Evolutionary conservation across 1,140 invertebrate species (phyloP).

Genomic region (Drosophila eugracilis): DNA sequence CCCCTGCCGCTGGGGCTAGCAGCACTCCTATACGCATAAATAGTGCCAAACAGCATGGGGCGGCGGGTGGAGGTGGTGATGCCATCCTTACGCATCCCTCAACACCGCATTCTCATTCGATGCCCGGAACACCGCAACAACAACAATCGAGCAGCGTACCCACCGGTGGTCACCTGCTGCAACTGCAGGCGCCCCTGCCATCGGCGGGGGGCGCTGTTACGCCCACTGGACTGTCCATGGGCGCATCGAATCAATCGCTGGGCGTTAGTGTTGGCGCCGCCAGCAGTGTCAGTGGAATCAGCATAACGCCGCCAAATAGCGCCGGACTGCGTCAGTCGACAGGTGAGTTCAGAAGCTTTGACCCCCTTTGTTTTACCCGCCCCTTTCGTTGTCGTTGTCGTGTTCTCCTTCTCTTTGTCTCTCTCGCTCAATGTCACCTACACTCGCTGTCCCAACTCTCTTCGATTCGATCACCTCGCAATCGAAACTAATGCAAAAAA

Average conservation of each 20-base stretch:
- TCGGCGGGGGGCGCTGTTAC: conserved; percentile 24
- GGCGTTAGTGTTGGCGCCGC: conserved; percentile 60
- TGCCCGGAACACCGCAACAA: conserved; percentile 58
- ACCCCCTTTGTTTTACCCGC: conserved; percentile 2
- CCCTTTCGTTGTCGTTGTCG: conserved; percentile 29
- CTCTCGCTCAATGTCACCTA: not conserved
- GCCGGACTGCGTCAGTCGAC: conserved; percentile 76
- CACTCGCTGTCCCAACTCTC: too few species aligned
- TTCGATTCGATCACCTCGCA: conserved; percentile 23
- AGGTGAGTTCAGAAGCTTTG: conserved; percentile 77
- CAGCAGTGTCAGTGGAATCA: conserved; percentile 69
- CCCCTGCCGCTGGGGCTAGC: conserved; percentile 7
- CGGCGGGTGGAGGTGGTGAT: conserved; percentile 58
- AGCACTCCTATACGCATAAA: conserved; percentile 75
- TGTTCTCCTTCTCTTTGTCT: conserved; percentile 14
- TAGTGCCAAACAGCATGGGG: conserved; percentile 48
- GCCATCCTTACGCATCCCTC: conserved; percentile 35
- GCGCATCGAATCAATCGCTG: conserved; percentile 77
- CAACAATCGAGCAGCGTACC: conserved; percentile 75
- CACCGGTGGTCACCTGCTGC: conserved; percentile 60
- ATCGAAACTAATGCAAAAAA: conserved; percentile 21
- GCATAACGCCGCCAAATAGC: conserved; percentile 79
- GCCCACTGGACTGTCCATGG: conserved; percentile 59
- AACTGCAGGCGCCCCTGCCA: conserved; percentile 48
- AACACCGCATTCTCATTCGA: conserved; percentile 63